Conservation (phyloP, 2,797 vertebrate genomes). For the Spatula versicolor region DNA sequence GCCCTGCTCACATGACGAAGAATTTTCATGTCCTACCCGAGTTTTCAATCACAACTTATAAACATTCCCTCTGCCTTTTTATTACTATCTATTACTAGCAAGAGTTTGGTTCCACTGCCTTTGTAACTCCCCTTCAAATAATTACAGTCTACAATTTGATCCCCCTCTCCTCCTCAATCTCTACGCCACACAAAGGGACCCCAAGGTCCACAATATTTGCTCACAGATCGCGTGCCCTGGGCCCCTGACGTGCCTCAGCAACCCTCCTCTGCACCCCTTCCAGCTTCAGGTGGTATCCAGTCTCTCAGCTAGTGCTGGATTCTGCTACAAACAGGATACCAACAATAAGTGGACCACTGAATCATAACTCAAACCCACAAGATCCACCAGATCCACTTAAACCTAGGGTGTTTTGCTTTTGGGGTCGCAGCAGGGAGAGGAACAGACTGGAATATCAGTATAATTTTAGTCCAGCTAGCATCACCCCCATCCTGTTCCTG, state of each 20-base stretch:
- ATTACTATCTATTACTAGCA: background rate
- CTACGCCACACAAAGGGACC: background rate
- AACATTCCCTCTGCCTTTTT: background rate
- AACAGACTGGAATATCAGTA: background rate
- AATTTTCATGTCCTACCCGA: background rate
- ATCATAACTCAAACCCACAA: background rate
- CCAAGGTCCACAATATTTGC: background rate
- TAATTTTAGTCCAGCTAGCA: background rate
- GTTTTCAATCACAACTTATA: background rate
- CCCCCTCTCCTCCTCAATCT: accelerated
- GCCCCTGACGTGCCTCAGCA: background rate
- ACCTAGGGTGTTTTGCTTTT: background rate
- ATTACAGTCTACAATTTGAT: background rate
- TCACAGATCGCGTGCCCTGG: background rate
- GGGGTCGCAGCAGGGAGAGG: background rate
- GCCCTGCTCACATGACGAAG: background rate
- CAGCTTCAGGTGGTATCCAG: background rate
- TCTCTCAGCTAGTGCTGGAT: background rate
- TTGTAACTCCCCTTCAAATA: background rate
- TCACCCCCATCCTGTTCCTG: background rate
- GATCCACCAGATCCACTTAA: background rate
- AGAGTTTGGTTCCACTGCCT: background rate
- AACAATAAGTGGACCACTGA: background rate
- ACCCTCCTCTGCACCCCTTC: background rate
- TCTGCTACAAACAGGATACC: background rate